Conservation (phyloP, 2,888 invertebrate genomes). For the Euphydryas editha region DNA sequence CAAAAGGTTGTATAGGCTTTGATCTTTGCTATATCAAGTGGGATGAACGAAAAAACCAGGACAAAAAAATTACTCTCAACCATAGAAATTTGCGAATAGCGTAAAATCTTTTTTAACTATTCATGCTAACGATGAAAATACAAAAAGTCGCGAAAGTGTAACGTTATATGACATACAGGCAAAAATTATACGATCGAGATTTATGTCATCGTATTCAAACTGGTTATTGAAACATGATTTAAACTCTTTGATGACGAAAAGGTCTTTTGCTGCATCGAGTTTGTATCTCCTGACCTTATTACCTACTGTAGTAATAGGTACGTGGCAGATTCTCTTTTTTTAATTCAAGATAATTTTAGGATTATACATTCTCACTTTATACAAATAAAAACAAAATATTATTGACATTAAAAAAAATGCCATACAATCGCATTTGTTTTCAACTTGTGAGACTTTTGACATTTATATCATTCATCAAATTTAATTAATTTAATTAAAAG, state of each 20-base stretch:
- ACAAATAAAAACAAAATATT: too few relatives aligned
- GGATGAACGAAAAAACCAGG: conserved; percentile 1
- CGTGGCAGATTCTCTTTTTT: not conserved
- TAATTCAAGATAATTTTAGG: not conserved
- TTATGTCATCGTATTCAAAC: conserved; percentile 16
- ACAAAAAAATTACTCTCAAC: not conserved
- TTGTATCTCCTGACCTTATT: conserved; percentile 22
- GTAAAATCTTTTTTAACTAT: not conserved
- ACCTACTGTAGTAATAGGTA: conserved; percentile 10
- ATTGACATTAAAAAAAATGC: too few relatives aligned
- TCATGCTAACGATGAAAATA: not conserved
- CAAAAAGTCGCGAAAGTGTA: not conserved
- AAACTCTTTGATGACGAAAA: conserved; percentile 8
- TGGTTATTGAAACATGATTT: conserved; percentile 10
- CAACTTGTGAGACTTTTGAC: too few relatives aligned
- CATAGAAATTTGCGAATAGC: not conserved
- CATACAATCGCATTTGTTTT: too few relatives aligned
- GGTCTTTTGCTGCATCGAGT: conserved; percentile 4
- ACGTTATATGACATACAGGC: not conserved
- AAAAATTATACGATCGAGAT: conserved; percentile 11
- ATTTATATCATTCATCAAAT: too few relatives aligned
- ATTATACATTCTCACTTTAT: too few relatives aligned
- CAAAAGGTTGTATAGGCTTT: not conserved
- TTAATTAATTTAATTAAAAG: too few relatives aligned
- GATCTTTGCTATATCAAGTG: not conserved